Base-by-base conservation (phyloP, 2,113 vertebrate genomes). In the Canis aureus region DNA sequence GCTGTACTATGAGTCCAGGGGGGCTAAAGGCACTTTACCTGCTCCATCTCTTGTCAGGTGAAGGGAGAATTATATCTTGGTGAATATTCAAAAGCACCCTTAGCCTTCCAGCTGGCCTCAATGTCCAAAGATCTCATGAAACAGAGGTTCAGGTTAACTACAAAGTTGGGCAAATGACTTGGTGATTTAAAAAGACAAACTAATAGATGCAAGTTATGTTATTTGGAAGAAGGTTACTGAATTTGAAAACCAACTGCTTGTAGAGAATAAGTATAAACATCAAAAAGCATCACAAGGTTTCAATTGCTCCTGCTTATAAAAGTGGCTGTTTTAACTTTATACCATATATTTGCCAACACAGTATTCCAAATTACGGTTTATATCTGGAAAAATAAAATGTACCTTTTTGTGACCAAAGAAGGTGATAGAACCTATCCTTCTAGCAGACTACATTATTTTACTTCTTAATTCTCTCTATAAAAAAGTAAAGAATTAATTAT, bases 191-290 rank as follows among this genome's bases (percentile, higher is more conserved):
- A 89, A 91, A 97, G 19, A 73, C 16, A 89, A 67, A 59, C 13
- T 67, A 92, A 95, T 15, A 38, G 20, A 74, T 84, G 3, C 38
- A 76, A 96, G 23, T 62, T 87, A 92, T 7, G 19, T 86, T 79
- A 76, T 69, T 59, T 89, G 62, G 22, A 80, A 82, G 20, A 89
- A 91, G 81, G 57, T 55, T 95, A 93, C 5, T 93, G 23, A 96
- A 88, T 95, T 85, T 93, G 15, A 94, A 96, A 96, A 76, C 12
- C 27, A 92, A 38, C 25, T 85, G 25, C 12, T 84, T 95, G 0
- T 43, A 76, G 51, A 38, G 17, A 69, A 10, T 78, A 97, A 92
- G 92, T 62, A 94, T 53, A 94, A 95, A 85, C n/a, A 88, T 16
- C 29, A 11, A 93, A 94, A 49, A 95, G 13, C 16, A 94, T 71